phyloP scores from a whole-genome alignment of 2,113 vertebrate genomes.

The Eulemur macaco region DNA sequence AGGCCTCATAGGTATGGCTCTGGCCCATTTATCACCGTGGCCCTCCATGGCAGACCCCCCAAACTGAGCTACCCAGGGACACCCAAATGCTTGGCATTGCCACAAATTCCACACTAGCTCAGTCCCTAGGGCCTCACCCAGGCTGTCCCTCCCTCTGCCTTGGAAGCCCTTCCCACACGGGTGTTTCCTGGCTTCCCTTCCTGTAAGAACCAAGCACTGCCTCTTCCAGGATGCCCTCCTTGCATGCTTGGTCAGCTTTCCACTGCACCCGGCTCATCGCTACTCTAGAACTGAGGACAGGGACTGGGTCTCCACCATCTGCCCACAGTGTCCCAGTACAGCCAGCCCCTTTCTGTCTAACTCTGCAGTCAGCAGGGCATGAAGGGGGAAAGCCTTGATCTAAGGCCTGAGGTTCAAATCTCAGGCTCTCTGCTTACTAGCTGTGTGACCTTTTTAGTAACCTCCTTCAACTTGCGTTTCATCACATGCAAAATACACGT shows the following conservation, averaged over 20 bases:
- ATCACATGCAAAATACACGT: neutral
- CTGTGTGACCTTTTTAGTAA: neutral
- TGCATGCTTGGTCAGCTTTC: too few relatives aligned
- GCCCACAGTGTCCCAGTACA: neutral
- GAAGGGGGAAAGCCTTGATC: neutral
- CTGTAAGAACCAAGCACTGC: neutral
- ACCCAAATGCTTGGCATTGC: neutral
- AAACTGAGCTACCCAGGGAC: neutral
- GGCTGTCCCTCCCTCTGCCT: neutral
- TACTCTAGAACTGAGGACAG: too few relatives aligned
- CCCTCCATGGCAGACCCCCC: neutral
- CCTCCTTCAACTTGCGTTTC: neutral
- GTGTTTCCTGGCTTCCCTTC: neutral
- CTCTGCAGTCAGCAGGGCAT: neutral
- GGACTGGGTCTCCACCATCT: neutral
- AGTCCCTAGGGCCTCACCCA: neutral
- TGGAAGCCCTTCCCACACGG: neutral
- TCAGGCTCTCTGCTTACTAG: neutral
- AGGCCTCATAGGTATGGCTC: neutral
- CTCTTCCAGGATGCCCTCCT: neutral
- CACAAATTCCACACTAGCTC: neutral
- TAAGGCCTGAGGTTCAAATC: neutral
- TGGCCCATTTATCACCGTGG: neutral
- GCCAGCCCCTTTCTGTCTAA: neutral
- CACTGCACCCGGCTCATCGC: rapidly evolving